Conservation (phyloP, 1,140 invertebrate species). For the Drosophila parvula region DNA sequence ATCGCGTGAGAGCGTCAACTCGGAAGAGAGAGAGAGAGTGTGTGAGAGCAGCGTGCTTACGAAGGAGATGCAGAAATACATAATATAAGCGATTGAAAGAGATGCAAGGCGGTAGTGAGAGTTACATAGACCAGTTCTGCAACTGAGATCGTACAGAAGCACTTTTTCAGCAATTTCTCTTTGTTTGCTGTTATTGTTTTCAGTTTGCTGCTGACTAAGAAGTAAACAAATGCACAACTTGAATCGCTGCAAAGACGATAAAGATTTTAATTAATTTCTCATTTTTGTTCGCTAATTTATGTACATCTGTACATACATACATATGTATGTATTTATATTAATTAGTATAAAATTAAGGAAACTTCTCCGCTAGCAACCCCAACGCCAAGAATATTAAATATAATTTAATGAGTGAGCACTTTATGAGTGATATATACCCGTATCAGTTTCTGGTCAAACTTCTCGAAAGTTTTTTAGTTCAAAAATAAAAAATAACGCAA, state of each 20-base stretch:
- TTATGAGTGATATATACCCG: constrained; percentile 7
- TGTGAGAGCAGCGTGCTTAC: not conserved
- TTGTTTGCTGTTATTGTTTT: not conserved
- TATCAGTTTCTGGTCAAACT: constrained; percentile 19
- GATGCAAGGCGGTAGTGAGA: constrained; percentile 5
- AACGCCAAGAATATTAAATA: too few species aligned
- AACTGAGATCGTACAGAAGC: constrained; percentile 7
- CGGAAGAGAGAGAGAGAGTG: not conserved
- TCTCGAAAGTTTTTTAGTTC: constrained; percentile 1
- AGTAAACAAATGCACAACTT: not conserved
- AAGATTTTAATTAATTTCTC: not conserved
- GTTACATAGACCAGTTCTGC: constrained; percentile 8
- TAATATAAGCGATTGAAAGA: constrained; percentile 2
- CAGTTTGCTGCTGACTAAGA: not conserved
- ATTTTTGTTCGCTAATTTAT: too few species aligned
- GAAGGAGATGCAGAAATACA: not conserved
- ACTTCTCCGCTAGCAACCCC: too few species aligned
- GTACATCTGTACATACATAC: too few species aligned
- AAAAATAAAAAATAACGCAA: constrained; percentile 4
- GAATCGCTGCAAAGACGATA: not conserved
- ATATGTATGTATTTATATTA: too few species aligned
- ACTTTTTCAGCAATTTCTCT: not conserved
- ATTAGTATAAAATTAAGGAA: too few species aligned
- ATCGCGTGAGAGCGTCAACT: not conserved
- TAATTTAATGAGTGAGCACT: constrained; percentile 7